Evolutionary conservation across 2,888 invertebrate genomes (phyloP).

Genomic region (Cheilosia vulpina): DNA sequence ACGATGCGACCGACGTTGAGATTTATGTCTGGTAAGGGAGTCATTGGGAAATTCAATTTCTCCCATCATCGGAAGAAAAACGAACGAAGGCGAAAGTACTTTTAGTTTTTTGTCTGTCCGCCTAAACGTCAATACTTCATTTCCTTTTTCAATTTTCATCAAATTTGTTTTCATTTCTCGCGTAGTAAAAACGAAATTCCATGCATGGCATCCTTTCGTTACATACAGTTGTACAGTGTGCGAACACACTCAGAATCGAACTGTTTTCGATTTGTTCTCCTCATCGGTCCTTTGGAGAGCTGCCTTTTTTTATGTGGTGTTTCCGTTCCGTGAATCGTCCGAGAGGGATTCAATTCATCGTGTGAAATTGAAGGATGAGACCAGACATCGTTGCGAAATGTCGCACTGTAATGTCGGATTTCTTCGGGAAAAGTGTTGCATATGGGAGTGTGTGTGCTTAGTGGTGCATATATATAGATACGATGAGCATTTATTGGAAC

Average conservation of each 20-base stretch:
- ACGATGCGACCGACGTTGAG: constrained; percentile 39
- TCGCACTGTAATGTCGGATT: constrained; percentile 48
- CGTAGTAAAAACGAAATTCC: constrained; percentile 36
- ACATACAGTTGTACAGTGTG: constrained; percentile 17
- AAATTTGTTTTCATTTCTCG: constrained; percentile 76
- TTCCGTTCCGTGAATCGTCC: constrained; percentile 22
- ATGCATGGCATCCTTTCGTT: constrained; percentile 21
- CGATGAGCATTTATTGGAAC: constrained; percentile 63
- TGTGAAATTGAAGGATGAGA: constrained; percentile 71
- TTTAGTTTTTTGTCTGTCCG: neutral
- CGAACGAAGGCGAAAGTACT: constrained; percentile 25
- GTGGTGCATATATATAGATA: neutral
- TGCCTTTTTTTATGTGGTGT: constrained; percentile 19
- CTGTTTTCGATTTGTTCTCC: constrained; percentile 64
- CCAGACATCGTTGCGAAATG: constrained; percentile 71
- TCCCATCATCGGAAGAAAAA: constrained; percentile 15
- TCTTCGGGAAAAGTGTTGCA: neutral
- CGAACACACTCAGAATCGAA: constrained; percentile 35
- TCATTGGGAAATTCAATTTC: constrained; percentile 68
- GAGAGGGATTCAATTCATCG: constrained; percentile 68
- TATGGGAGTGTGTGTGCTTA: constrained; percentile 16
- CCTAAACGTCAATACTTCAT: constrained; percentile 75
- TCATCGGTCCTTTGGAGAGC: constrained; percentile 33
- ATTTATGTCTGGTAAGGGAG: constrained; percentile 62
- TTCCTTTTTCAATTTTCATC: constrained; percentile 77